phyloP scores from a whole-genome alignment of 2,797 vertebrate genomes.

The Ambastaia sidthimunki region DNA sequence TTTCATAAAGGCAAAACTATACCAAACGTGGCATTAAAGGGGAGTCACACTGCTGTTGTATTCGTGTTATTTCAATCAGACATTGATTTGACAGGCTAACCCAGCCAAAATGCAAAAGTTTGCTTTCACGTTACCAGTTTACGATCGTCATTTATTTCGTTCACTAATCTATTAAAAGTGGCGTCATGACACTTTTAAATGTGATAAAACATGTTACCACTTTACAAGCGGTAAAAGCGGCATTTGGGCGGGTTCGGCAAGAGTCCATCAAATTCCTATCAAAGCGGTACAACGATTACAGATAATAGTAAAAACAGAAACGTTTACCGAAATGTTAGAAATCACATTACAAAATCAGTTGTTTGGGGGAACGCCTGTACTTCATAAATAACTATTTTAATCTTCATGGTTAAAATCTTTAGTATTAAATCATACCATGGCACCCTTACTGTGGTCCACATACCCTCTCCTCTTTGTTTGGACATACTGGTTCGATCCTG shows the following conservation, averaged over 20 bases:
- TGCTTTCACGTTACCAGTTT: not conserved
- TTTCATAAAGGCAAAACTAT: conserved; percentile 27
- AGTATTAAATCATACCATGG: not conserved
- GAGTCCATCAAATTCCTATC: not conserved
- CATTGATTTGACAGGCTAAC: not conserved
- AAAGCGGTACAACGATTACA: not conserved
- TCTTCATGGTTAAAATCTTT: not conserved
- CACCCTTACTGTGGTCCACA: conserved; percentile 2
- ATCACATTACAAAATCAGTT: not conserved
- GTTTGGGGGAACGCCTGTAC: not conserved
- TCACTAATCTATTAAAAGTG: not conserved
- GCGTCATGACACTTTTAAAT: not conserved
- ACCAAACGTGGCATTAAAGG: conserved; percentile 27
- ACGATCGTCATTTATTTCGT: not conserved
- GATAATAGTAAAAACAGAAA: not conserved
- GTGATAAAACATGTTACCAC: not conserved
- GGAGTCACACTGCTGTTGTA: not conserved
- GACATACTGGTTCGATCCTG: conserved; percentile 22
- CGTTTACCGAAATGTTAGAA: not conserved
- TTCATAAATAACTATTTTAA: not conserved
- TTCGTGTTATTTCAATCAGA: conserved; percentile 4
- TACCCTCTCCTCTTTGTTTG: conserved; percentile 43
- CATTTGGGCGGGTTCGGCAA: not conserved
- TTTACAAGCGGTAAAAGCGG: not conserved
- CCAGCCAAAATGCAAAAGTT: not conserved